A percentile compares a stretch with the other conserved stretches of the same genome.
phyloP scores from a whole-genome alignment of 2,888 invertebrate genomes.

The Lottia gigantea region DNA sequence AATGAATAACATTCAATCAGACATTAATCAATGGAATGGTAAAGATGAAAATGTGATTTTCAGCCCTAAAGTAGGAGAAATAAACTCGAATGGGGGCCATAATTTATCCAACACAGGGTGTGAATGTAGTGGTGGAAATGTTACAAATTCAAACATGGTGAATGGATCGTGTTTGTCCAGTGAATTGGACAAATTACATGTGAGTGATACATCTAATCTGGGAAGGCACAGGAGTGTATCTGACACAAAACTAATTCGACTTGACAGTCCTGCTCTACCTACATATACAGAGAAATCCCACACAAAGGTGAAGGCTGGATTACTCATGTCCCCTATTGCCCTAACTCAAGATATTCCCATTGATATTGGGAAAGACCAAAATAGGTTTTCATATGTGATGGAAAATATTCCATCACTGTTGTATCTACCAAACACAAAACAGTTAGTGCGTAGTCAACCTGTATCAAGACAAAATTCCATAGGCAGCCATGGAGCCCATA shows the following conservation, averaged over 20 bases:
- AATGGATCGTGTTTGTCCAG: neutral
- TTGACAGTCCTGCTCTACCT: neutral
- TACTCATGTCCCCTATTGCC: slow-evolving; percentile 52
- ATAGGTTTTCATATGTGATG: slow-evolving; percentile 57
- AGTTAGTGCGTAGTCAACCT: slow-evolving; percentile 42
- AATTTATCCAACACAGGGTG: neutral
- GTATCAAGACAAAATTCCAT: slow-evolving; percentile 13
- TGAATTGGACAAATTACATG: slow-evolving; percentile 1
- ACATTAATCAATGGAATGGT: neutral
- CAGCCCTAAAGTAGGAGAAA: neutral
- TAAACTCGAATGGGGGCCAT: neutral
- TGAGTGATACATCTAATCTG: neutral
- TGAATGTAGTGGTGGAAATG: slow-evolving; percentile 12
- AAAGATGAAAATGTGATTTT: neutral
- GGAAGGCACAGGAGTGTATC: slow-evolving; percentile 7
- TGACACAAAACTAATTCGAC: slow-evolving; percentile 1
- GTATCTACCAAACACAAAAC: slow-evolving; percentile 61
- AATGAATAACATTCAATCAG: neutral
- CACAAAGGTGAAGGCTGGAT: slow-evolving; percentile 41
- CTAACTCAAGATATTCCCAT: slow-evolving; percentile 54
- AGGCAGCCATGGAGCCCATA: slow-evolving; percentile 1
- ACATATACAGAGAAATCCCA: slow-evolving; percentile 4
- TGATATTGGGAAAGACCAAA: slow-evolving; percentile 45
- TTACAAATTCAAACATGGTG: slow-evolving; percentile 10
- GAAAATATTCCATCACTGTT: slow-evolving; percentile 59